Base-by-base conservation (phyloP, 2,888 invertebrate genomes). In the Sinhomidia bicolor region DNA sequence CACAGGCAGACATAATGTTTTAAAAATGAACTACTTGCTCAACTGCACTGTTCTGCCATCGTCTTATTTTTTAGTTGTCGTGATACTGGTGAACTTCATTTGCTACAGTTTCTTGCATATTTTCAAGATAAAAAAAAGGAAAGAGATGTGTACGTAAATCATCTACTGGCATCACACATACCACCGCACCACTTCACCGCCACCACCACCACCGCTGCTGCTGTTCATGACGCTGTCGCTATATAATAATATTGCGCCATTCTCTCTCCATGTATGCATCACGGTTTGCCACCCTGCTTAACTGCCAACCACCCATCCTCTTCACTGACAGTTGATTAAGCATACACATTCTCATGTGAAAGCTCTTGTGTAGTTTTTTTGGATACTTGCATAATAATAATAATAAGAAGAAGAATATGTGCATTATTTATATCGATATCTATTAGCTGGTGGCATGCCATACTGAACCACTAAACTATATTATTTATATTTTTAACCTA, bases 301-400 rank as follows among this genome's bases (percentile, higher is more conserved):
- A 86, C 86, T 79, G 80, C 76, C 80, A 79, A 80, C 86, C 86
- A 86, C 86, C 86, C 86, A 86, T 79, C 65, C 80, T 80, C 17
- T 20, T 80, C 71, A 68, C 71, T 86, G 86, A 86, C 80, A 86
- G 71, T 86, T 86, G 79, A 79, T 65, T 78, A 85, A 79, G 65
- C 47, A 36, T 80, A 47, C 36, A 36, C 17, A 36, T 36, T 68
- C 51, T 76, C 17, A n/a, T 14, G 32, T 65, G 65, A 60, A n/a
- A 60, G 60, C 60, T 10, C 26, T n/a, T n/a, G n/a, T n/a, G n/a
- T n/a, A n/a, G 26, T 23, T 10, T 26, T 60, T 60, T 60, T 23
- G 57, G 54, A n/a, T 60, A 60, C 17, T 29, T 14, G 12, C 60
- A 60, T 29, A n/a, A n/a, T n/a, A n/a, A n/a, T n/a, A n/a, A n/a